A percentile compares a stretch with the other conserved stretches of the same genome.
phyloP scores from a whole-genome alignment of 2,888 invertebrate genomes.

The Rhagophthalmus giganteus region DNA sequence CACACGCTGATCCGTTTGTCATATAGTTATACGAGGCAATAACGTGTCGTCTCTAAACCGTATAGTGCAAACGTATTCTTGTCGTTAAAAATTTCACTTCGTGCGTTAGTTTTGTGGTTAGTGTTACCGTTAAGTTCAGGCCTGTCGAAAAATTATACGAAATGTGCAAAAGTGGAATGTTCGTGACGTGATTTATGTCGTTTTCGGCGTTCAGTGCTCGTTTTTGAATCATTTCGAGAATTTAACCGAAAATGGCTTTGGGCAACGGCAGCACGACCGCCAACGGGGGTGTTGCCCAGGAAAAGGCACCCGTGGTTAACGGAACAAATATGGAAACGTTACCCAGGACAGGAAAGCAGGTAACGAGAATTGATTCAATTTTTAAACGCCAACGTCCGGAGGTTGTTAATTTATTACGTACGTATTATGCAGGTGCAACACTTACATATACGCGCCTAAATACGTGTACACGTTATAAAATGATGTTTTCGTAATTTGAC shows the following conservation, averaged over 20 bases:
- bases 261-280: slow-evolving; percentile 53
- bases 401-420: not conserved
- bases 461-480: too few relatives aligned
- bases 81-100: slow-evolving; percentile 36
- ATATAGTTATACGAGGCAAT: not conserved
- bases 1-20: too few relatives aligned
- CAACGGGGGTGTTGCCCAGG: slow-evolving; percentile 54
- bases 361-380: slow-evolving; percentile 44
- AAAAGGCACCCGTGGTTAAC: slow-evolving; percentile 63
- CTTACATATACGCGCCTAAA: too few relatives aligned
- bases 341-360: slow-evolving; percentile 63
- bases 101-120: slow-evolving; percentile 37
- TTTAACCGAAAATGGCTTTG: slow-evolving; percentile 47
- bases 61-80: slow-evolving; percentile 33
- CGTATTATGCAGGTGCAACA: not conserved
- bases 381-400: too few relatives aligned
- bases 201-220: slow-evolving; percentile 41
- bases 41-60: not conserved
- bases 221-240: slow-evolving; percentile 33
- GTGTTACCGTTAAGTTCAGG: slow-evolving; percentile 33
- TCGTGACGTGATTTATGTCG: slow-evolving; percentile 6
- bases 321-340: slow-evolving; percentile 64
- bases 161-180: slow-evolving; percentile 6
- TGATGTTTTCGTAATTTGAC: too few relatives aligned
- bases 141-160: slow-evolving; percentile 15